Base-by-base conservation (phyloP, 2,797 vertebrate genomes). In the Poecilia wingei region DNA sequence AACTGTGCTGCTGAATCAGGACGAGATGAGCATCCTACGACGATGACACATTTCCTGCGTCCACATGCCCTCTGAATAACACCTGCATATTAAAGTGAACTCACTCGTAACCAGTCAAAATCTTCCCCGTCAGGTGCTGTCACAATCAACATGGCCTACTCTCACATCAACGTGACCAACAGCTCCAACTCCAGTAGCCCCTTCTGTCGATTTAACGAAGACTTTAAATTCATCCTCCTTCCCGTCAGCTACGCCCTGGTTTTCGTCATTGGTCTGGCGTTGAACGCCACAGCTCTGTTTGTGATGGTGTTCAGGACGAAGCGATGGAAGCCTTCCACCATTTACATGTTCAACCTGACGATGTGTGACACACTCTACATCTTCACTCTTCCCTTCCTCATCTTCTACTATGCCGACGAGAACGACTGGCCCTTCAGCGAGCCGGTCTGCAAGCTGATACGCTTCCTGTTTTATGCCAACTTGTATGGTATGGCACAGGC, bases 401-500 rank as follows among this genome's bases (percentile, higher is more conserved):
- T 99, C 57, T 98, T 97, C 82, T 99, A 99, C 88, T 99, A 99
- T 0, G 97, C 97, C 1, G 94, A 94, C 7, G 95, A 96, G 36
- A 97, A 98, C 72, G 95, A 98, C 94, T 99, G 98, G 98, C 98
- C 97, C 4, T 99, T 99, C 91, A 93, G 96, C 0, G 96, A 95
- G 14, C 92, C 90, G 1, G 78, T 99, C 86, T 99, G 98, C 87
- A 99, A 98, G 92, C 84, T 98, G 14, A 97, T 98, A n/a, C 98
- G 97, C 82, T 99, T 99, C 93, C 95, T 99, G 47, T 99, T 99
- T 91, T 99, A 99, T 88, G 95, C 97, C 87, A 99, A 99, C 90
- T 94, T 99, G 55, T 99, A 99, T 47, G 97, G 97, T 94, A 99
- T 49, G 97, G 97, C 94, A 98, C 91, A 7, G 45, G 75, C 10